Percentiles rank a stretch among this genome's conserved stretches.
phyloP scores from a whole-genome alignment of 1,140 invertebrate species.

The Cotesia glomerata region DNA sequence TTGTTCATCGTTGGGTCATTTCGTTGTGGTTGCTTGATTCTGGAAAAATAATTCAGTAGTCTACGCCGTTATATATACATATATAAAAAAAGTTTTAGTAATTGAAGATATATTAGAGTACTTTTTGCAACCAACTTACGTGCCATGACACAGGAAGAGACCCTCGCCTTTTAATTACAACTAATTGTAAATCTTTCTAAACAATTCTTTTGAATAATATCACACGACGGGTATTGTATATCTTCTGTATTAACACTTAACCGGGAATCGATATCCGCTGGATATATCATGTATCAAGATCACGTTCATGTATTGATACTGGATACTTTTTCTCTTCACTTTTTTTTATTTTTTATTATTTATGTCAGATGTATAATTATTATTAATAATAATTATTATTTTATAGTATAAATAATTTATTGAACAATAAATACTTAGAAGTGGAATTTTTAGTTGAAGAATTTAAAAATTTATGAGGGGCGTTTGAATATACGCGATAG shows the following conservation, averaged over 20 bases:
- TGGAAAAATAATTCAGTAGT: neutral
- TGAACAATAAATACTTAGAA: neutral
- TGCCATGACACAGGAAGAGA: slow-evolving; percentile 8
- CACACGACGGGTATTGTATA: neutral
- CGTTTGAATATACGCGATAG: neutral
- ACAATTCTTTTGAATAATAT: neutral
- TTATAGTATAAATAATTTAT: too few relatives aligned
- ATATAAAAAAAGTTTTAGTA: neutral
- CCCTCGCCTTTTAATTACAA: neutral
- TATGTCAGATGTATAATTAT: too few relatives aligned
- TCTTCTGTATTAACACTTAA: neutral
- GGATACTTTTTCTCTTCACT: neutral
- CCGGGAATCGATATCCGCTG: neutral
- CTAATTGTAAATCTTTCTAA: neutral
- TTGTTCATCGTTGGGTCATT: neutral
- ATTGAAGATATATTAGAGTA: slow-evolving; percentile 28
- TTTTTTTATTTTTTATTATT: neutral
- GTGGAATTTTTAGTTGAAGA: neutral
- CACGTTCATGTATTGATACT: neutral
- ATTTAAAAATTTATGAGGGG: neutral
- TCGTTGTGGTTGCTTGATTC: slow-evolving; percentile 9
- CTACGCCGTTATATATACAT: slow-evolving; percentile 2
- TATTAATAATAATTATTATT: too few relatives aligned
- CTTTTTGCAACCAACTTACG: slow-evolving; percentile 8
- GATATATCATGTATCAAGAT: neutral